Percentiles rank a stretch among this genome's conserved stretches.
These are phyloP conservation scores for Dynastes grantii DNA, from an alignment of 2,888 invertebrate genomes.

Conservation along the genomic window DNA sequence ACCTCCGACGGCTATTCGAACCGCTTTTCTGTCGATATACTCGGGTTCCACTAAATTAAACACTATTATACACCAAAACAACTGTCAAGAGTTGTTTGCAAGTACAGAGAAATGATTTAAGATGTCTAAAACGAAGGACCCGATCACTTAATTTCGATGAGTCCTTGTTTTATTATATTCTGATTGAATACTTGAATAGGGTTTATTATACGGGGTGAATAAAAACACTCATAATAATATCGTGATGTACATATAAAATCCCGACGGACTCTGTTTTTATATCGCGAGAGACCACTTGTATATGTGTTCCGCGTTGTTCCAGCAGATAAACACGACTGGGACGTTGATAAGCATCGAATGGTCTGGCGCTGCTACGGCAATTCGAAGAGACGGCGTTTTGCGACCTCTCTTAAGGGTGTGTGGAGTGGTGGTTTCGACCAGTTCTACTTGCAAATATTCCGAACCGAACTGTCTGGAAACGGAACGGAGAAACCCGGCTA, in stretches of 20 bases:
- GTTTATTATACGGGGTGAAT: constrained; percentile 30
- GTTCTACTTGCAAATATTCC: constrained; percentile 59
- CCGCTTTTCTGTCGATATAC: constrained; percentile 1
- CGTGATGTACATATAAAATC: constrained; percentile 45
- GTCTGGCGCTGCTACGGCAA: constrained; percentile 62
- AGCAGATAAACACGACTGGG: constrained; percentile 70
- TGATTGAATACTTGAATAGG: not conserved
- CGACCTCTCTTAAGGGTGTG: constrained; percentile 65
- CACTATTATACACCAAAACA: constrained; percentile 24
- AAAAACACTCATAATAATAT: constrained; percentile 43
- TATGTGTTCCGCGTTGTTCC: constrained; percentile 64
- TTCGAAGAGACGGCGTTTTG: constrained; percentile 62
- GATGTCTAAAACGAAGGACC: not conserved
- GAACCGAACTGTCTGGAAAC: constrained; percentile 51
- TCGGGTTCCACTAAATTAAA: constrained; percentile 31
- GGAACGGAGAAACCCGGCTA: constrained; percentile 56
- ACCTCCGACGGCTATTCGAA: constrained; percentile 45
- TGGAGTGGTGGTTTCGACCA: constrained; percentile 62
- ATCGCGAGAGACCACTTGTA: constrained; percentile 67
- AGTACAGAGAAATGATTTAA: too few species aligned
- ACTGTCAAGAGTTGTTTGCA: constrained; percentile 21
- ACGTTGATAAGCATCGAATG: constrained; percentile 68
- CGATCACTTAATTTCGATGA: constrained; percentile 27
- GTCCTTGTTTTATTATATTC: not conserved
- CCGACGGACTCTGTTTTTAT: constrained; percentile 59